Percentiles rank a stretch among this genome's conserved stretches.
phyloP scores from a whole-genome alignment of 1,140 invertebrate genomes.

The Brachionus manjavacas region DNA sequence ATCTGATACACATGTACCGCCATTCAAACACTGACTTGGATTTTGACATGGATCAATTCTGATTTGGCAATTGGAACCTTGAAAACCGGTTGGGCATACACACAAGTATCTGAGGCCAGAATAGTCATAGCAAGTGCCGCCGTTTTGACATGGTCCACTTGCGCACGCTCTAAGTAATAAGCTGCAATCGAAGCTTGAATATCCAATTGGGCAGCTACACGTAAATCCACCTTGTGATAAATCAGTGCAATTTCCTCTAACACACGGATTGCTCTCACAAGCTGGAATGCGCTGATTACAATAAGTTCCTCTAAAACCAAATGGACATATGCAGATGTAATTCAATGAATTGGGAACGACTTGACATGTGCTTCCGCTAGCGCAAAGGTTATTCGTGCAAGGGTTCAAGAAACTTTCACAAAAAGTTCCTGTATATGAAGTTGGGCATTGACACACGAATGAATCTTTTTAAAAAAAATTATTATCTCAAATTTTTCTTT shows the following conservation, averaged over 20 bases:
- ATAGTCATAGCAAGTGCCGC: constrained; percentile 57
- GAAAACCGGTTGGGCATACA: constrained; percentile 78
- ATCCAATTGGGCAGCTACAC: constrained; percentile 49
- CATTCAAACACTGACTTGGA: constrained; percentile 47
- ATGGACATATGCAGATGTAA: constrained; percentile 26
- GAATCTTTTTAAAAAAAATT: constrained; percentile 35
- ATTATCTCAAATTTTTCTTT: not conserved
- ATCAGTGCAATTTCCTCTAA: constrained; percentile 37
- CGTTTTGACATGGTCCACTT: constrained; percentile 61
- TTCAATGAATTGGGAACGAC: constrained; percentile 19
- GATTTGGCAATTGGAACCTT: constrained; percentile 47
- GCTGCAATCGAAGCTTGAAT: constrained; percentile 47
- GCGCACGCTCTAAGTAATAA: constrained; percentile 53
- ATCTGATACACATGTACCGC: constrained; percentile 46
- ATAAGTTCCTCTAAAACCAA: constrained; percentile 41
- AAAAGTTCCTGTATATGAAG: constrained; percentile 17
- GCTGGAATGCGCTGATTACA: constrained; percentile 56
- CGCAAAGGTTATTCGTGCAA: constrained; percentile 41
- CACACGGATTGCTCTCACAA: constrained; percentile 68
- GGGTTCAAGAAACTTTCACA: constrained; percentile 42
- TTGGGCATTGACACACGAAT: constrained; percentile 31
- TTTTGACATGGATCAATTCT: constrained; percentile 36
- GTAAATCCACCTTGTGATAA: constrained; percentile 3
- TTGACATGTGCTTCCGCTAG: constrained; percentile 32
- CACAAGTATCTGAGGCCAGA: constrained; percentile 67